Percentiles rank a stretch among this genome's conserved stretches.
Conservation (phyloP, 53 echinoderm and acorn worm species). For the Echinarachnius parma region DNA sequence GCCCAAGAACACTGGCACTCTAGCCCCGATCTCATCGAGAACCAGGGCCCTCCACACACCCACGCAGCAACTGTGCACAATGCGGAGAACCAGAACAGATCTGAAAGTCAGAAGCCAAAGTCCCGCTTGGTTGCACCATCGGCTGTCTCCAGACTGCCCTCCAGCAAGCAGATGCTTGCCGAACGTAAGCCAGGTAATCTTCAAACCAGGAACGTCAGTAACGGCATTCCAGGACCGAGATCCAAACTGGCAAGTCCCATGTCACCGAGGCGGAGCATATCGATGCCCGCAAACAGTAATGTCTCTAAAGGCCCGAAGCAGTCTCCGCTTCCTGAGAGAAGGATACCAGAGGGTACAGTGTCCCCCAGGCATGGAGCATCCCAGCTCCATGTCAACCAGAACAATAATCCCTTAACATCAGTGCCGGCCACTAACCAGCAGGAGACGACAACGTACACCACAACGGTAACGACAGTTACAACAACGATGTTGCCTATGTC, state of each 20-base stretch:
- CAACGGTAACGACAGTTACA: constrained; percentile 21
- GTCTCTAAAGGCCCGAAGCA: constrained; percentile 4
- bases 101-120: not conserved
- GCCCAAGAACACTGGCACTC: constrained; percentile 41
- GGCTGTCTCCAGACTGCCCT: constrained; percentile 5
- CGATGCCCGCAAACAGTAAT: not conserved
- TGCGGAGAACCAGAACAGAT: constrained; percentile 27
- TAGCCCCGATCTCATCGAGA: constrained; percentile 35
- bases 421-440: not conserved
- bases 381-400: constrained; percentile 31
- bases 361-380: not conserved
- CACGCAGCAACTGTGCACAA: constrained; percentile 26
- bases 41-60: constrained; percentile 1
- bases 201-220: constrained; percentile 19
- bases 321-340: constrained; percentile 6
- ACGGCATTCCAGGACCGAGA: constrained; percentile 29
- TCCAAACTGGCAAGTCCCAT: constrained; percentile 28
- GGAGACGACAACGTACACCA: constrained; percentile 8
- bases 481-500: not conserved
- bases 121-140: constrained; percentile 21
- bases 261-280: constrained; percentile 5
- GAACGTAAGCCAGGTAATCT: not conserved
- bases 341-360: not conserved
- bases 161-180: not conserved
- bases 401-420: constrained; percentile 10